These are phyloP conservation scores for Cladopsammia gracilis DNA, from an alignment of 64 coral and sea anemone species.

Conservation along the genomic window DNA sequence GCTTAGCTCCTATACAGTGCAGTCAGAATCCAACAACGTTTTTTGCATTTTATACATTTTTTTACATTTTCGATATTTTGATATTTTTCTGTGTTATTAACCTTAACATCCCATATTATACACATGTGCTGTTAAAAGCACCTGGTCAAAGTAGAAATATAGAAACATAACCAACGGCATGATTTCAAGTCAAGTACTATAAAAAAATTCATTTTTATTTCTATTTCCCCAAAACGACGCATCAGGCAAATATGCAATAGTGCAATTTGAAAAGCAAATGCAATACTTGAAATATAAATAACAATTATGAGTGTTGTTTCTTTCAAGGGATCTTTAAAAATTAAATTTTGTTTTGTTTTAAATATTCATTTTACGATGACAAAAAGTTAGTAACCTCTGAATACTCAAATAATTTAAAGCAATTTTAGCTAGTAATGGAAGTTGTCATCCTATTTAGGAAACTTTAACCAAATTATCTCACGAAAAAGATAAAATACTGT, in stretches of 20 bases:
- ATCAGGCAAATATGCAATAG: neutral
- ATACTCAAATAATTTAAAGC: neutral
- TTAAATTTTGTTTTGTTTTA: neutral
- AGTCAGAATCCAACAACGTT: slow-evolving; percentile 22
- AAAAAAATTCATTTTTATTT: neutral
- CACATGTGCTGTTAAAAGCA: neutral
- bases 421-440: neutral
- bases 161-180: neutral
- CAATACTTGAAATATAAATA: slow-evolving; percentile 10
- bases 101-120: slow-evolving; percentile 15
- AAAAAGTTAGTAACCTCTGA: neutral
- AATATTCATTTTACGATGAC: neutral
- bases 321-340: no score
- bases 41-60: slow-evolving; percentile 57
- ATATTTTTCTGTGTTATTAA: slow-evolving; percentile 23
- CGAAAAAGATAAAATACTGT: neutral
- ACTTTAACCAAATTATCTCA: neutral
- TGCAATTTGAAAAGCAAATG: slow-evolving; percentile 13
- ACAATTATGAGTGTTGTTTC: no score
- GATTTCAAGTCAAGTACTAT: neutral
- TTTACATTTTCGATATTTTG: slow-evolving; percentile 61
- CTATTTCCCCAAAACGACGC: slow-evolving; percentile 17
- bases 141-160: neutral
- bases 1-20: neutral
- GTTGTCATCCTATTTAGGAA: neutral